Evolutionary conservation across 2,888 invertebrate species (phyloP).

Genomic region (Syrista parreyssii): DNA sequence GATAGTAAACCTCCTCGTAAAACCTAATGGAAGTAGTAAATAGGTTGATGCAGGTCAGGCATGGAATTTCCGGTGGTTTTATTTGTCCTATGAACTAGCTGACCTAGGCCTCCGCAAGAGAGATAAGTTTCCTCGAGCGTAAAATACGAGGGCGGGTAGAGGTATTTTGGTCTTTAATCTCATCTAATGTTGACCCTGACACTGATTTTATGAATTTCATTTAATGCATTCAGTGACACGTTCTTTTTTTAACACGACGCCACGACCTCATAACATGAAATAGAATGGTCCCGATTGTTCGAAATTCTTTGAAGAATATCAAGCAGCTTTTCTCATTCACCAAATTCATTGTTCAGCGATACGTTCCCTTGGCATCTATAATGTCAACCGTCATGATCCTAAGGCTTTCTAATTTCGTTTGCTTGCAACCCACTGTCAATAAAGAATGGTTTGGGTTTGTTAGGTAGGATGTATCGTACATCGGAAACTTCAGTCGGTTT

Average conservation of each 20-base stretch:
- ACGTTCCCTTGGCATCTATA: background rate
- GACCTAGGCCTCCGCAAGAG: slow-evolving; percentile 4
- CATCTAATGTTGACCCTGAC: slow-evolving; percentile 29
- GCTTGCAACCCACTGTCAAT: background rate
- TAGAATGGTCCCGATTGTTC: background rate
- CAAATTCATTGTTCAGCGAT: background rate
- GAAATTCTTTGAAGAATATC: background rate
- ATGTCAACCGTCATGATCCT: background rate
- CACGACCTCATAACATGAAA: background rate
- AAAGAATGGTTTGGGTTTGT: background rate
- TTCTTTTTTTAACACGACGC: background rate
- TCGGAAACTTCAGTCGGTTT: background rate
- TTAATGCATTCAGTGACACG: background rate
- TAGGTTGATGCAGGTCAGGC: slow-evolving; percentile 34
- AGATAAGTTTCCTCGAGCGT: slow-evolving; percentile 7
- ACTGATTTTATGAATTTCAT: slow-evolving; percentile 33
- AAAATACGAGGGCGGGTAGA: background rate
- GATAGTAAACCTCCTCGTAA: background rate
- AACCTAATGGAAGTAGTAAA: slow-evolving; percentile 2
- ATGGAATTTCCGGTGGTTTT: slow-evolving; percentile 6
- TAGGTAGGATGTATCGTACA: background rate
- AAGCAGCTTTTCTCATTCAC: background rate
- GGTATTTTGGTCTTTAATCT: slow-evolving; percentile 29
- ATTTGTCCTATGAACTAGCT: background rate
- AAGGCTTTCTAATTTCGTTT: background rate